Evolutionary conservation across 2,888 invertebrate genomes (phyloP), one percentile per base, ranked within the genome.

Genomic region (Homarus gammarus): DNA sequence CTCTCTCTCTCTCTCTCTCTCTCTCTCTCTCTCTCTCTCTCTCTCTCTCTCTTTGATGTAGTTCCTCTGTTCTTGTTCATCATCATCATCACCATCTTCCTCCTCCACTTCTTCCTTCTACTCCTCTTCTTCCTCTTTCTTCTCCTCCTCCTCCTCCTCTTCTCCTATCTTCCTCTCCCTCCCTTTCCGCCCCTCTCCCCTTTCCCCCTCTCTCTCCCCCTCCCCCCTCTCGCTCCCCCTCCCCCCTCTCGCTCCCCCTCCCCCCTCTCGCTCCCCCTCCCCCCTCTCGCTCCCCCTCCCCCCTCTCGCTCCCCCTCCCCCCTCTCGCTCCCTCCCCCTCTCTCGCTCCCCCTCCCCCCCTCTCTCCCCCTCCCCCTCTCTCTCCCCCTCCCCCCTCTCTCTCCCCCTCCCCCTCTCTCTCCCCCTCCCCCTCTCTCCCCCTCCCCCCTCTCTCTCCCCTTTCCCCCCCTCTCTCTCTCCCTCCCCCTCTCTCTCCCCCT

Each of bases 1-100:
- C 1, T 64, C 61, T n/a, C 61, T 61, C n/a, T 68, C 68, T 68
- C 1, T 68, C 31, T 68, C 70, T 70, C 70, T 70, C 36, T n/a
- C 6, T 6, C 36, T 33, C 73, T 73, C 31, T 33, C 31, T 33
- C 31, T 38, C 75, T 44, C 27, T 10, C 40, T 75, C 38, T 75
- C 72, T 18, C 18, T 8, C 22, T 33, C 33, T 33, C 22, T 22
- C 22, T n/a, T n/a, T n/a, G n/a, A n/a, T n/a, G n/a, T n/a, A n/a
- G n/a, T n/a, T n/a, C n/a, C n/a, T n/a, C n/a, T n/a, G n/a, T n/a
- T n/a, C n/a, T n/a, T n/a, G n/a, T n/a, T n/a, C n/a, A n/a, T n/a
- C n/a, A n/a, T n/a, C n/a, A n/a, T n/a, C n/a, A n/a, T n/a, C n/a
- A n/a, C n/a, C n/a, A n/a, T n/a, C n/a, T n/a, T n/a, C n/a, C n/a